Base-by-base conservation (phyloP, 1,140 invertebrate species). In the Drosophila subpulchrella region DNA sequence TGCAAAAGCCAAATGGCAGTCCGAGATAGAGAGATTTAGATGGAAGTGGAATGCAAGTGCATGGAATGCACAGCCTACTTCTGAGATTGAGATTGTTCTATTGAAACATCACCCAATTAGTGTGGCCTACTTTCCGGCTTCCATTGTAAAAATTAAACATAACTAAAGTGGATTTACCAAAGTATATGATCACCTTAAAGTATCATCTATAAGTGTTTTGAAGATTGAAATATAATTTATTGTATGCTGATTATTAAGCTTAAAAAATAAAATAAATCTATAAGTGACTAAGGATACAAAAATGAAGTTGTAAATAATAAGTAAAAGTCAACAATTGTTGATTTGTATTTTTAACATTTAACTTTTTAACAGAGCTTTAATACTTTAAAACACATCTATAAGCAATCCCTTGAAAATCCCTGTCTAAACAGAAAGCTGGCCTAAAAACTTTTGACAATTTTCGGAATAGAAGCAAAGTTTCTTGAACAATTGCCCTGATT, bases 401-500 rank as follows among this genome's bases (percentile, higher is more conserved):
- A 20, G 4, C 1, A 20, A 17, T 3, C 42, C 42, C 1, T 4
- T 4, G 8, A 44, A 44, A 20, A 15, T 10, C 3, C 15, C 20
- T 27, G 0, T n/a, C 27, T 30, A 30, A 27, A 17, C 4, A 15
- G 4, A 17, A 17, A 32, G n/a, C 30, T 8, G 30, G 8, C 8
- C 6, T 30, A 1, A 15, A 44, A 44, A 61, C 4, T n/a, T 41
- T 41, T 15, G 4, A 30, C 24, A 41, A 27, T 42, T 12, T 24
- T n/a, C 20, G 0, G n/a, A 15, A 5, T 4, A 51, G n/a, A 36
- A 20, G 53, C 53, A 55, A 55, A 56, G 36, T 30, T 57, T 36
- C 32, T 8, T 7, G 13, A 36, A 36, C 27, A 30, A 20, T 20
- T 15, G 54, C 54, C 54, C 38, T 67, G 63, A 67, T 67, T 67